phyloP scores from a whole-genome alignment of 2,113 vertebrate species.

The Ranitomeya variabilis region DNA sequence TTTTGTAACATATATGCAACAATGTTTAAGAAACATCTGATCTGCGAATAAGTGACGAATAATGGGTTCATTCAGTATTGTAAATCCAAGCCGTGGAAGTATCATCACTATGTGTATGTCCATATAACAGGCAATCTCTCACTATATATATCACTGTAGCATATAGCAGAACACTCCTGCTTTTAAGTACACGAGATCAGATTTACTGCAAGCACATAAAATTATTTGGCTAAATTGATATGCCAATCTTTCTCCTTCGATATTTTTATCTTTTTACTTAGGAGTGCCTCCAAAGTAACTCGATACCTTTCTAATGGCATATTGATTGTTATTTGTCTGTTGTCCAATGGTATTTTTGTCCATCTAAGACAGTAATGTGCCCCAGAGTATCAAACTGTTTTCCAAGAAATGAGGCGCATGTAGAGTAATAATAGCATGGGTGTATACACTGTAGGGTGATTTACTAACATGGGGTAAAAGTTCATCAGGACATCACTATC shows the following conservation, averaged over 20 bases:
- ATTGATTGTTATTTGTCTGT: slow-evolving; percentile 34
- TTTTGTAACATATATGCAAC: neutral
- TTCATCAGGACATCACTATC: neutral
- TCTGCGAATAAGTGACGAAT: neutral
- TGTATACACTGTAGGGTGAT: neutral
- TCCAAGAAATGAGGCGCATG: slow-evolving; percentile 19
- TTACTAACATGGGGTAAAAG: slow-evolving; percentile 2
- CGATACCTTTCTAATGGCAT: slow-evolving; percentile 32
- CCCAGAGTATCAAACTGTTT: neutral
- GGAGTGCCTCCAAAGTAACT: slow-evolving; percentile 2
- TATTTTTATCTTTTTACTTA: slow-evolving; percentile 17
- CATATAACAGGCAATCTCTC: neutral
- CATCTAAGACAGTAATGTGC: neutral
- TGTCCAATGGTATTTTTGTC: slow-evolving; percentile 18
- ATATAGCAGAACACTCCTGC: neutral
- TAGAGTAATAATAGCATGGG: slow-evolving; percentile 2
- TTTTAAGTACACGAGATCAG: neutral
- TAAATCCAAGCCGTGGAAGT: neutral
- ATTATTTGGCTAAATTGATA: neutral
- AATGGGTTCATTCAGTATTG: neutral
- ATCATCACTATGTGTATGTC: neutral
- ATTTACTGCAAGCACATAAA: neutral
- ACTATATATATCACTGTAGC: neutral
- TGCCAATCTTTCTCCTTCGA: neutral
- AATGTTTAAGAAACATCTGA: neutral